Base-by-base conservation (phyloP, 2,888 invertebrate species). In the Metallyticus violacea region DNA sequence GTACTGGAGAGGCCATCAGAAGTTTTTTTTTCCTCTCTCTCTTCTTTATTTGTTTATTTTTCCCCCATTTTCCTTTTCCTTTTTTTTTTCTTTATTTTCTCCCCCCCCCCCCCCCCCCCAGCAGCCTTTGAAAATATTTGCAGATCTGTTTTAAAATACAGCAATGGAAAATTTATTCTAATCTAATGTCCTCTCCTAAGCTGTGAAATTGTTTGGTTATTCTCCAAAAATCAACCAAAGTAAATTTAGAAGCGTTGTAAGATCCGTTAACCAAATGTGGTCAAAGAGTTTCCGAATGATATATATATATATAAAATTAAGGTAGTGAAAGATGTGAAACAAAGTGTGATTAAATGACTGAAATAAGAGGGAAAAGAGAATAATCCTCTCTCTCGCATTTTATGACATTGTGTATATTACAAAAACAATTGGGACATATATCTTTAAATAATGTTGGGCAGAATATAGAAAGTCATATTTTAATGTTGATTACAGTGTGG, bases 401-500 rank as follows among this genome's bases (percentile, higher is more conserved):
- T 83, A 83, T 83, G 76, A 77, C 26, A 76, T 25, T 28, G 83
- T 83, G 83, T 83, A 83, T 28, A 83, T 77, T 83, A 83, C 77
- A 28, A 62, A 82, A 76, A 40, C 25, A 26, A 22, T 77, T 28
- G 27, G 77, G 83, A 83, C 83, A 83, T 7, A 81, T 30, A 25
- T 9, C 7, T 81, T 81, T 25, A 30, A 22, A n/a, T 76, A 26
- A 82, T 62, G 26, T 82, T 82, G 76, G 76, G 26, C 82, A 82
- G 40, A 82, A 7, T 81, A 81, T 25, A 25, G 29, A 81, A 30
- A 81, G 29, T 22, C 76, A 82, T 82, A 82, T 82, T 82, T 82
- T 82, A 82, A 82, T 82, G 82, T 82, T 76, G 26, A 82, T 82
- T 40, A 81, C 81, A 81, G 30, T 81, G 81, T 81, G 81, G 81